Evolutionary conservation across 1,140 invertebrate genomes (phyloP).

Genomic region (Apis cerana): DNA sequence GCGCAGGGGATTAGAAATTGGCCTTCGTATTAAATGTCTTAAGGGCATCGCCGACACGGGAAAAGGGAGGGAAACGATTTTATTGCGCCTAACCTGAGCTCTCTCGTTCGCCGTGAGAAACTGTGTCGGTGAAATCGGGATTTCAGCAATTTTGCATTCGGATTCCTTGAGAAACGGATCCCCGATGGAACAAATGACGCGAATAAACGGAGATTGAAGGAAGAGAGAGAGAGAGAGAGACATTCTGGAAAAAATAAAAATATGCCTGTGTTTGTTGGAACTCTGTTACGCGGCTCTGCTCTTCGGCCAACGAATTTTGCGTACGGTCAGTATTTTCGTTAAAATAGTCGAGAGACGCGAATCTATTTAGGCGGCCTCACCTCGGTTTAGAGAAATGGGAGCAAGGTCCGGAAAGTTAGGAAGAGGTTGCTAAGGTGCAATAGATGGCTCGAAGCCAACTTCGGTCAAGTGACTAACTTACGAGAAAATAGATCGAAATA

Average conservation of each 20-base stretch:
- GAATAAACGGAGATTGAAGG: no score
- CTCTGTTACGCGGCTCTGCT: no score
- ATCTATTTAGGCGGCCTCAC: constrained; percentile 77
- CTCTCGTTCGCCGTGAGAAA: constrained; percentile 15
- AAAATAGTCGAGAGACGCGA: constrained; percentile 56
- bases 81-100: constrained; percentile 10
- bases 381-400: constrained; percentile 78
- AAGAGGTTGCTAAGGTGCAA: constrained; percentile 79
- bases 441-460: constrained; percentile 77
- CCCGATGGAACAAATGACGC: background rate
- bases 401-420: constrained; percentile 81
- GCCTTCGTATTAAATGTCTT: constrained; percentile 54
- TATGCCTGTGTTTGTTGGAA: no score
- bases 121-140: constrained; percentile 46
- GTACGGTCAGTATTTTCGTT: constrained; percentile 55
- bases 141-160: constrained; percentile 27
- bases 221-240: no score
- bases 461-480: constrained; percentile 75
- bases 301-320: constrained; percentile 64
- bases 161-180: background rate
- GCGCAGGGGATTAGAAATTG: constrained; percentile 76
- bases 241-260: no score
- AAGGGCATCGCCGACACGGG: constrained; percentile 33
- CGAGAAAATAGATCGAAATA: constrained; percentile 77
- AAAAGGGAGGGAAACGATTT: constrained; percentile 50